Base-by-base conservation (phyloP, 2,888 invertebrate genomes). In the Melanchra persicariae region DNA sequence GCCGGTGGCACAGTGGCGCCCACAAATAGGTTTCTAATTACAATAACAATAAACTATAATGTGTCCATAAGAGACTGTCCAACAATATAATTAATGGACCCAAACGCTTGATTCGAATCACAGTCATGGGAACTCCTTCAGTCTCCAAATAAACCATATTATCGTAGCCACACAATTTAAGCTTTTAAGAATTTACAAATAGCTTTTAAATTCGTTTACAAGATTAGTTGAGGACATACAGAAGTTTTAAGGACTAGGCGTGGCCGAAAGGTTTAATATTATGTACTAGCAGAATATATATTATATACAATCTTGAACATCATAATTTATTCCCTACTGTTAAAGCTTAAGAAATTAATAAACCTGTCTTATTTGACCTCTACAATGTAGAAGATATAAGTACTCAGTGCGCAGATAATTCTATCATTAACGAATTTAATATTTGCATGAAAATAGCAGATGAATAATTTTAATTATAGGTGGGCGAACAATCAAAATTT, bases 1-100 rank as follows among this genome's bases (percentile, higher is more conserved):
- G 52, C n/a, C 19, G 8, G 19, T 43, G 19, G 72, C 51, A 24
- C 68, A 70, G 68, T 79, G 75, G 81, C 83, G 73, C 76, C 83
- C 58, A 79, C 79, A 79, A 85, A 85, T 81, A 37, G 59, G 65
- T 81, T 58, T 81, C 70, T 75, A 77, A 83, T 85, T 83, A 81
- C 77, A 85, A 77, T 85, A 71, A 81, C 83, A 83, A 84, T 84
- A 77, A 83, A 83, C 77, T 54, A 47, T 73, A 59, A 74, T 73
- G 54, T 71, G 77, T 77, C 78, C 65, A 67, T 70, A 79, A 69
- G 57, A 69, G 63, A 70, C 61, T 80, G 70, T 74, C 77, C 52
- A 59, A 73, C 75, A 70, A 57, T 60, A 67, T 82, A 58, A 78
- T 77, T 66, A 71, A 85, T 73, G 80, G 69, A n/a, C 45, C 70